A percentile compares a stretch with the other conserved stretches of the same genome.
Conservation (phyloP, 1,140 invertebrate species). For the Littorina saxatilis region DNA sequence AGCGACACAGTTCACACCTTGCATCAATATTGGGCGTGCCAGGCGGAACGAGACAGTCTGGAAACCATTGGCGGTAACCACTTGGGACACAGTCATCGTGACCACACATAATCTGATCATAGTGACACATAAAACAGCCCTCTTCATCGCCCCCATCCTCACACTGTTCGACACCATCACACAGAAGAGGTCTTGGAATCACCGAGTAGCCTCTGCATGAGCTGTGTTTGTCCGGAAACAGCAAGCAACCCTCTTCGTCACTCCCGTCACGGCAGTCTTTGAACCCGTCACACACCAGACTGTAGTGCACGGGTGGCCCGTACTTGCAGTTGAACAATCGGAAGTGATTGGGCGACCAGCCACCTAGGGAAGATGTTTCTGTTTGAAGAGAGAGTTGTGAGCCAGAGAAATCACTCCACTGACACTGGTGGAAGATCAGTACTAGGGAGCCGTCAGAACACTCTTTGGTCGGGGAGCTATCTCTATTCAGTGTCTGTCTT, state of each 20-base stretch:
- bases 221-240: neutral
- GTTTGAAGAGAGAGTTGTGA: too few species aligned
- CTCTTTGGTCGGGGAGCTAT: neutral
- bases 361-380: too few species aligned
- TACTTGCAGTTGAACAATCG: neutral
- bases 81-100: conserved; percentile 23
- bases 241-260: conserved; percentile 32
- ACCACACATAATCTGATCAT: neutral
- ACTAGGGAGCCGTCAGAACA: conserved; percentile 19
- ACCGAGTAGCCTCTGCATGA: conserved; percentile 29
- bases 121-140: conserved; percentile 25
- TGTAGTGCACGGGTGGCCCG: conserved; percentile 9
- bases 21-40: neutral
- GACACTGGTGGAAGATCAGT: conserved; percentile 11
- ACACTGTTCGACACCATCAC: conserved; percentile 37
- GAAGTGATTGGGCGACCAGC: neutral
- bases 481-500: neutral
- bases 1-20: neutral
- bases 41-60: conserved; percentile 1
- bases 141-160: conserved; percentile 39
- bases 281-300: conserved; percentile 40
- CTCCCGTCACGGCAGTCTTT: conserved; percentile 25
- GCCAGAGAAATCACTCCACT: neutral
- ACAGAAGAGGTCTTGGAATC: neutral
- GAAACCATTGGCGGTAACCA: neutral